A percentile compares a stretch with the other conserved stretches of the same genome.
These are phyloP conservation scores for Perdita meconis DNA, from an alignment of 2,888 invertebrate species.

Conservation along the genomic window DNA sequence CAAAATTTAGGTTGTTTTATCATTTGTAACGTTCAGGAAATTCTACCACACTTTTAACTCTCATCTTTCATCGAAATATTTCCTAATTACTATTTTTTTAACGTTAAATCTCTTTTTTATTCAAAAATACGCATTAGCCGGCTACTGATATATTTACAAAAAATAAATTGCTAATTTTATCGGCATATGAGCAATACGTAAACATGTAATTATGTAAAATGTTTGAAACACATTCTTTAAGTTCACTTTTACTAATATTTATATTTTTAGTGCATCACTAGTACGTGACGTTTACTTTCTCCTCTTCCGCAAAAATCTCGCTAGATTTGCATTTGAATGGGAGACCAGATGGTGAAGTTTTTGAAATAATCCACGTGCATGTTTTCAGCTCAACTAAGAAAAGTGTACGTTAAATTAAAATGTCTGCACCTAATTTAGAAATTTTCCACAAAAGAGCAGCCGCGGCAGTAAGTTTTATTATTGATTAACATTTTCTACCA, in stretches of 20 bases:
- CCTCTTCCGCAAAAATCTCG: not conserved
- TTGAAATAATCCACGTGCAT: slow-evolving; percentile 56
- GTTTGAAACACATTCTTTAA: not conserved
- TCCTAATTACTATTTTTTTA: too few relatives aligned
- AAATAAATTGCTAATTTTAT: too few relatives aligned
- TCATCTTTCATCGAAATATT: too few relatives aligned
- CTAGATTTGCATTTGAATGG: not conserved
- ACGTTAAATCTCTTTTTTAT: too few relatives aligned
- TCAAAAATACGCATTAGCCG: too few relatives aligned
- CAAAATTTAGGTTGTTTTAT: too few relatives aligned
- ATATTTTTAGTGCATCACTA: not conserved
- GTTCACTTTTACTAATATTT: slow-evolving; percentile 1
- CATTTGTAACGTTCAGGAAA: too few relatives aligned
- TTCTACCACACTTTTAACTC: too few relatives aligned
- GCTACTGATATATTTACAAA: too few relatives aligned
- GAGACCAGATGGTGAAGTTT: not conserved
- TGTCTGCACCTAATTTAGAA: slow-evolving; percentile 70
- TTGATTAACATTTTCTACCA: slow-evolving; percentile 14
- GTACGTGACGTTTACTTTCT: not conserved
- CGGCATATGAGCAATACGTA: too few relatives aligned
- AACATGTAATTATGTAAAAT: not conserved
- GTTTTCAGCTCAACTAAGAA: not conserved
- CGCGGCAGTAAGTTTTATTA: slow-evolving; percentile 74
- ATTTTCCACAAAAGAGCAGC: slow-evolving; percentile 75
- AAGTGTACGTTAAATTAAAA: slow-evolving; percentile 33